A percentile compares a stretch with the other conserved stretches of the same genome.
Conservation (phyloP, 2,888 invertebrate genomes). For the Epirrita christyi region DNA sequence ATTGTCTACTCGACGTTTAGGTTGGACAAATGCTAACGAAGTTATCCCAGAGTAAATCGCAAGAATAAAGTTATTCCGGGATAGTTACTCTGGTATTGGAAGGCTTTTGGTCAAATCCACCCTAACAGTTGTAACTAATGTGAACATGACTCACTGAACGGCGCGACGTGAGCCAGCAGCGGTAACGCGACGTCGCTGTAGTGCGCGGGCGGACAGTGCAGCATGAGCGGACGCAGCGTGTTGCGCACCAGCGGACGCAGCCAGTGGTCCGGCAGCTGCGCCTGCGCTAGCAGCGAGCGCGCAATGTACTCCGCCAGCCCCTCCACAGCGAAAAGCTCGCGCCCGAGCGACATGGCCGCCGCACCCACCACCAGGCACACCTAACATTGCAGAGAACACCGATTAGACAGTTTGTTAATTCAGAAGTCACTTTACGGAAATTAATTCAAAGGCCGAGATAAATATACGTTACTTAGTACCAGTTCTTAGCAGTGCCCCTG, state of each 20-base stretch:
- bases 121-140: too few species aligned
- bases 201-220: conserved; percentile 93
- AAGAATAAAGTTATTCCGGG: too few species aligned
- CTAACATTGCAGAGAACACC: conserved; percentile 37
- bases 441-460: too few species aligned
- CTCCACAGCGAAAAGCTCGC: conserved; percentile 92
- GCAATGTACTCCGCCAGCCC: conserved; percentile 90
- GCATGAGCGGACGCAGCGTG: conserved; percentile 94
- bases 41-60: too few species aligned
- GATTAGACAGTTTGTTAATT: too few species aligned
- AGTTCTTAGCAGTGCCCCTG: too few species aligned
- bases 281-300: conserved; percentile 88
- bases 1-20: too few species aligned
- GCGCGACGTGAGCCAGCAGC: conserved; percentile 90
- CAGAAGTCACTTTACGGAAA: too few species aligned
- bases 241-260: conserved; percentile 92
- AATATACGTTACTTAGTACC: too few species aligned
- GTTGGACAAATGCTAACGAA: too few species aligned
- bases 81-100: too few species aligned
- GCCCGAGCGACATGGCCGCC: conserved; percentile 91
- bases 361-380: conserved; percentile 87
- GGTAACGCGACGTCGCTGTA: conserved; percentile 91
- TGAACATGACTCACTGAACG: conserved; percentile 85
- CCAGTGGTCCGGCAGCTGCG: conserved; percentile 93
- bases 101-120: too few species aligned